Conservation (phyloP, 2,888 invertebrate species). For the Fragum whitleyi region DNA sequence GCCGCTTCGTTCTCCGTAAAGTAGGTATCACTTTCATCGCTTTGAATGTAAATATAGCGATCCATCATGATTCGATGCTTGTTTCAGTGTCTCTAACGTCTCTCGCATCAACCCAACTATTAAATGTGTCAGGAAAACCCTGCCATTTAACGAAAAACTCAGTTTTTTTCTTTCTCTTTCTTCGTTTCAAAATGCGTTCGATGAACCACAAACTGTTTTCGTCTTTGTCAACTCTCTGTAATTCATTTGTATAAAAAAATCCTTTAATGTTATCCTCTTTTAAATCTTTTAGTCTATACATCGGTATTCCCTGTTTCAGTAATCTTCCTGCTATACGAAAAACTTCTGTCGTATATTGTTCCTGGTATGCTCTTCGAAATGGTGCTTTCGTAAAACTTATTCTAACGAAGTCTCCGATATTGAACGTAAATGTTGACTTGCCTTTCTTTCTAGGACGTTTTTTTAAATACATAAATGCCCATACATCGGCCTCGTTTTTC, state of each 20-base stretch:
- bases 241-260: conserved; percentile 40
- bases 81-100: conserved; percentile 38
- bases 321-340: conserved; percentile 37
- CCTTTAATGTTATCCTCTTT: conserved; percentile 41
- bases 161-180: conserved; percentile 44
- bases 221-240: conserved; percentile 47
- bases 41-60: conserved; percentile 33
- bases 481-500: conserved; percentile 46
- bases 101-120: conserved; percentile 51
- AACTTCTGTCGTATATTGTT: conserved; percentile 42
- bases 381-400: conserved; percentile 30
- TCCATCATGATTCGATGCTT: conserved; percentile 25
- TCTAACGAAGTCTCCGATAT: conserved; percentile 36
- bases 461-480: conserved; percentile 46
- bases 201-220: conserved; percentile 53
- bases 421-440: conserved; percentile 29
- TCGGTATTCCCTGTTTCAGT: conserved; percentile 36
- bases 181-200: conserved; percentile 31
- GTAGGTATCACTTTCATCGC: conserved; percentile 34
- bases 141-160: conserved; percentile 54
- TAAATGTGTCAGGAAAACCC: conserved; percentile 47
- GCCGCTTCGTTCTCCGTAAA: conserved; percentile 26
- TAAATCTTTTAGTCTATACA: conserved; percentile 43
- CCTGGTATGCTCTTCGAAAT: conserved; percentile 42
- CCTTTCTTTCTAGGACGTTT: conserved; percentile 14